Evolutionary conservation across 2,888 invertebrate genomes (phyloP).

Genomic region (Sinopyrophorus schimmeli): DNA sequence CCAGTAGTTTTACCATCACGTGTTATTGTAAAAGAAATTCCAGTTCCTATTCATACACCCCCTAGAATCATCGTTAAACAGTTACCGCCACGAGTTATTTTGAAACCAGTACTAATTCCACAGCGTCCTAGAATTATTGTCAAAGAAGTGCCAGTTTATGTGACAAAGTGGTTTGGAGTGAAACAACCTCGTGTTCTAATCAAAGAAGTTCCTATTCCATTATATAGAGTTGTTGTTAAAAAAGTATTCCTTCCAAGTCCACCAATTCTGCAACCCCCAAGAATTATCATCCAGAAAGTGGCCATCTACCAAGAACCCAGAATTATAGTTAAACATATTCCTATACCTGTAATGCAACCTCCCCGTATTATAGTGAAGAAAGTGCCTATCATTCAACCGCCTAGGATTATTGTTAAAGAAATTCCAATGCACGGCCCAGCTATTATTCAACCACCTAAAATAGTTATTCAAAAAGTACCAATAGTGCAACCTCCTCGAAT

Average conservation of each 20-base stretch:
- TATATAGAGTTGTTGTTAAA: not conserved
- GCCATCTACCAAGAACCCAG: not conserved
- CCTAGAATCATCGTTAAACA: constrained; percentile 5
- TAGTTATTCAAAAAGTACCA: constrained; percentile 3
- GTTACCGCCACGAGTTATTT: constrained; percentile 3
- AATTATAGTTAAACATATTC: constrained; percentile 2
- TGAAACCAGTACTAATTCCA: constrained; percentile 7
- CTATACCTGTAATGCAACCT: not conserved
- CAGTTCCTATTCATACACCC: not conserved
- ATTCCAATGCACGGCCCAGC: not conserved
- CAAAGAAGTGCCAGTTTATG: constrained; percentile 5
- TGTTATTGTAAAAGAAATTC: constrained; percentile 1
- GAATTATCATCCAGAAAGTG: not conserved
- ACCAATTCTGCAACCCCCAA: not conserved
- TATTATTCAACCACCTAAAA: not conserved
- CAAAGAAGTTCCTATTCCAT: not conserved
- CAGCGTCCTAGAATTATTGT: constrained; percentile 13
- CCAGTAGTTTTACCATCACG: constrained; percentile 10
- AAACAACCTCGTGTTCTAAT: not conserved
- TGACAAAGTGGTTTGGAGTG: too few species aligned
- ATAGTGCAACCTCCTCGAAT: constrained; percentile 5
- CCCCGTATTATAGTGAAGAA: not conserved
- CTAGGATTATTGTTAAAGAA: constrained; percentile 6
- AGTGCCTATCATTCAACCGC: constrained; percentile 4
- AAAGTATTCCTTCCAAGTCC: too few species aligned